Evolutionary conservation across 1,140 invertebrate species (phyloP).

Genomic region (Drosophila jambulina): DNA sequence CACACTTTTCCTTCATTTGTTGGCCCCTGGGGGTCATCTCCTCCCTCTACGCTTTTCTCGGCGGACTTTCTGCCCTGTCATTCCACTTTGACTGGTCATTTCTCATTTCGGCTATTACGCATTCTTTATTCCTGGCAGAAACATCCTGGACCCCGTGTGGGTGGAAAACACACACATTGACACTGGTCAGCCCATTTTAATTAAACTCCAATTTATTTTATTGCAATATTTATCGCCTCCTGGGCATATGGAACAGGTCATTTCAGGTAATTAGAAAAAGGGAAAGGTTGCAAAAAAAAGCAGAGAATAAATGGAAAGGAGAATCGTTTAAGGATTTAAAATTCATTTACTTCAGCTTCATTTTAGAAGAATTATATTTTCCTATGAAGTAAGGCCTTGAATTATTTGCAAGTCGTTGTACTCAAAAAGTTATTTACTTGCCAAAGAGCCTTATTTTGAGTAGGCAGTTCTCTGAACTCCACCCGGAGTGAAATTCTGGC

Average conservation of each 20-base stretch:
- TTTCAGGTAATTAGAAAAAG: constrained; percentile 47
- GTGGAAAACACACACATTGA: not conserved
- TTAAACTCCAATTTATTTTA: constrained; percentile 79
- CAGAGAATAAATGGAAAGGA: not conserved
- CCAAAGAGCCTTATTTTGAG: not conserved
- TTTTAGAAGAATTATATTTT: not conserved
- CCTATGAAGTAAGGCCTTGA: not conserved
- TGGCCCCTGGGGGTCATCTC: constrained; percentile 47
- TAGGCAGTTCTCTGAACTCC: constrained; percentile 19
- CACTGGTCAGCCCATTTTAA: constrained; percentile 57
- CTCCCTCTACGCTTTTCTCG: not conserved
- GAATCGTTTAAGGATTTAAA: not conserved
- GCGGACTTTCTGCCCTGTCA: constrained; percentile 53
- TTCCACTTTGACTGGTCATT: constrained; percentile 66
- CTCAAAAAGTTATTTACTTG: constrained; percentile 7
- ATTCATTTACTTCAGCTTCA: not conserved
- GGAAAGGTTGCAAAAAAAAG: not conserved
- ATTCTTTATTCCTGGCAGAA: constrained; percentile 46
- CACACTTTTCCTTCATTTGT: constrained; percentile 29
- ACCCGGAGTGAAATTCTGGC: not conserved
- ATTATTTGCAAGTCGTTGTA: not conserved
- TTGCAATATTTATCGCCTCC: constrained; percentile 74
- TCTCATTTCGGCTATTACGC: constrained; percentile 75
- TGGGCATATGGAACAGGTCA: constrained; percentile 29
- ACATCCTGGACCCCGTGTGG: constrained; percentile 4